Evolutionary conservation across 2,113 vertebrate genomes (phyloP).

Genomic region (Australoheros scitulus): DNA sequence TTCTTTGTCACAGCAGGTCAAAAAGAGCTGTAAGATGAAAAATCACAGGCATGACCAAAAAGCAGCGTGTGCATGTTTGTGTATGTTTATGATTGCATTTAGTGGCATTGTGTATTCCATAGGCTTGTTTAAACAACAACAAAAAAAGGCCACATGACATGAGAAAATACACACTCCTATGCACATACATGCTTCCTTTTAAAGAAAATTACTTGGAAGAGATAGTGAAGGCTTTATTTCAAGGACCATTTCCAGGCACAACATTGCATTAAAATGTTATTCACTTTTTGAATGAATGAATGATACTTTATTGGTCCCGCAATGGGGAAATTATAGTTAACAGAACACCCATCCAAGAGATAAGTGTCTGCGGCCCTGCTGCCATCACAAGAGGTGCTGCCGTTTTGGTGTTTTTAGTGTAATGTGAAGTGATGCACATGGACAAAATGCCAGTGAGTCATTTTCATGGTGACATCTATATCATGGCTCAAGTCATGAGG

Average conservation of each 20-base stretch:
- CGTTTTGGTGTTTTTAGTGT: neutral
- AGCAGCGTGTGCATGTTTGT: neutral
- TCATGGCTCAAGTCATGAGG: slow-evolving; percentile 12
- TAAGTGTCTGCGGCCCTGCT: too few species aligned
- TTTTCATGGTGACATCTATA: slow-evolving; percentile 60
- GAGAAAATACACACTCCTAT: neutral
- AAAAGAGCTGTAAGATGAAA: slow-evolving; percentile 12
- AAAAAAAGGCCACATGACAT: neutral
- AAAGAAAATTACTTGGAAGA: neutral
- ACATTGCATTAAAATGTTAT: too few species aligned
- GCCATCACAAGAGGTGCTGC: too few species aligned
- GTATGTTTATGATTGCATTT: neutral
- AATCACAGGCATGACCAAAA: slow-evolving; percentile 6
- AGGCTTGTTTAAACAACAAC: neutral
- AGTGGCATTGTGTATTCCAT: slow-evolving; percentile 1
- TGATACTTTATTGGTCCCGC: too few species aligned
- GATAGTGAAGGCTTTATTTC: slow-evolving; percentile 29
- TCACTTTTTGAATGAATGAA: too few species aligned
- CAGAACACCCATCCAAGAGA: too few species aligned
- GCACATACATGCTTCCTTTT: neutral
- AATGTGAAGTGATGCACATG: slow-evolving; percentile 35
- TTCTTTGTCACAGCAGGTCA: slow-evolving; percentile 4
- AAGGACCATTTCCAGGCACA: too few species aligned
- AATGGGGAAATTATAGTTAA: too few species aligned
- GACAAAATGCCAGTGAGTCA: slow-evolving; percentile 46